A percentile compares a stretch with the other conserved stretches of the same genome.
These are phyloP conservation scores for Oreocharis arfaki DNA, from an alignment of 2,113 vertebrate genomes.

Conservation along the genomic window DNA sequence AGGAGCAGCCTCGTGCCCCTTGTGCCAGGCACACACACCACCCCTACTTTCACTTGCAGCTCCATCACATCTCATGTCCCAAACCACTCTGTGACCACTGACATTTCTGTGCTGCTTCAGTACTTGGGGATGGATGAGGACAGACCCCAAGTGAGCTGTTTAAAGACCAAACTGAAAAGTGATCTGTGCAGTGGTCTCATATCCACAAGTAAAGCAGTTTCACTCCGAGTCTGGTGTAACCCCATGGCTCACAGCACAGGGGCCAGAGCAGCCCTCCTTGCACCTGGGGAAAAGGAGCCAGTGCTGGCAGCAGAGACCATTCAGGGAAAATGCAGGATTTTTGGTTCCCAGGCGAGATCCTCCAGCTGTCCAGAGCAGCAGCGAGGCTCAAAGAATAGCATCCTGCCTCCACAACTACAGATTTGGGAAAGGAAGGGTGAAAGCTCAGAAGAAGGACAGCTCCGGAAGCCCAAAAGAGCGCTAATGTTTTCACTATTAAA, in stretches of 20 bases:
- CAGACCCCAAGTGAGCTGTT: neutral
- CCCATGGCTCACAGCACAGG: rapidly evolving
- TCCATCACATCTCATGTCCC: neutral
- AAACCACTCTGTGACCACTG: neutral
- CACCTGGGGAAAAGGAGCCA: neutral
- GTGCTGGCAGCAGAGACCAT: neutral
- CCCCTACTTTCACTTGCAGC: neutral
- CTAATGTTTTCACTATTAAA: neutral
- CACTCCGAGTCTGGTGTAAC: rapidly evolving
- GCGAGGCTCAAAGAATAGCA: neutral
- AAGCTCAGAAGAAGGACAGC: neutral
- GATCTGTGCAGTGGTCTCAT: neutral
- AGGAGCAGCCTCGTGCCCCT: neutral
- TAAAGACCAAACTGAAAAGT: neutral
- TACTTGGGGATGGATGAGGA: neutral
- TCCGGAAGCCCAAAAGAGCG: neutral
- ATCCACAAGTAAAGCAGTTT: neutral
- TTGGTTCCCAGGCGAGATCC: neutral
- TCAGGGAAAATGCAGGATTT: neutral
- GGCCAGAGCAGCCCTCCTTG: neutral
- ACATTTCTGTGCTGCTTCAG: neutral
- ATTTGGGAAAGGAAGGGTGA: neutral
- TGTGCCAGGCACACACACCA: rapidly evolving
- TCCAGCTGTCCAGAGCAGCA: neutral
- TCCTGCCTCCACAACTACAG: neutral